Evolutionary conservation across 2,888 invertebrate species (phyloP).

Genomic region (Gerris lacustris): DNA sequence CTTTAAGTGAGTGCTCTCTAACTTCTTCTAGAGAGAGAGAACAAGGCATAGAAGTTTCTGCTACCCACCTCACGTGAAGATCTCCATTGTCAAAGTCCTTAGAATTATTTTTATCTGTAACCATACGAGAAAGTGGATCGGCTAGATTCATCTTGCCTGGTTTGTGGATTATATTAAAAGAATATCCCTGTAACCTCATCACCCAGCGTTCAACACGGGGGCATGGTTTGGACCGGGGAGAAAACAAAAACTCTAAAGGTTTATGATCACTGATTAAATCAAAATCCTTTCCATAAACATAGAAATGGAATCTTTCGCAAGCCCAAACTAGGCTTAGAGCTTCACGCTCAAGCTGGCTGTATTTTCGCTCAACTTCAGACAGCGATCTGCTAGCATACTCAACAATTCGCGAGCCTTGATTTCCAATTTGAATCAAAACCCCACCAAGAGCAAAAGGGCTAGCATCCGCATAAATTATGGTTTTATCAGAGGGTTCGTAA

Average conservation of each 20-base stretch:
- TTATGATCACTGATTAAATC: slow-evolving; percentile 33
- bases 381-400: not conserved
- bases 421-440: not conserved
- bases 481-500: not conserved
- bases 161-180: slow-evolving; percentile 31
- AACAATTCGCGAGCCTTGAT: not conserved
- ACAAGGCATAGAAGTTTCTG: not conserved
- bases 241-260: slow-evolving; percentile 35
- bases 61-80: not conserved
- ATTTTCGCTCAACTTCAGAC: not conserved
- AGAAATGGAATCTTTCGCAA: slow-evolving; percentile 36
- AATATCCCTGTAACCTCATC: slow-evolving; percentile 31
- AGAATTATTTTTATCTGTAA: not conserved
- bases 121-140: slow-evolving; percentile 30
- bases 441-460: not conserved
- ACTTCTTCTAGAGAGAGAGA: not conserved
- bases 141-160: slow-evolving; percentile 32
- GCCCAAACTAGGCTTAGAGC: slow-evolving; percentile 36
- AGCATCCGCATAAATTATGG: not conserved
- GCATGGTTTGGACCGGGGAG: slow-evolving; percentile 31
- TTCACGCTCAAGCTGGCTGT: slow-evolving; percentile 33
- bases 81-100: not conserved
- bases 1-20: not conserved
- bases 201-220: slow-evolving; percentile 35
- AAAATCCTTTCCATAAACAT: slow-evolving; percentile 37